Evolutionary conservation across 2,113 vertebrate genomes (phyloP).

Genomic region (Scytalopus superciliaris): DNA sequence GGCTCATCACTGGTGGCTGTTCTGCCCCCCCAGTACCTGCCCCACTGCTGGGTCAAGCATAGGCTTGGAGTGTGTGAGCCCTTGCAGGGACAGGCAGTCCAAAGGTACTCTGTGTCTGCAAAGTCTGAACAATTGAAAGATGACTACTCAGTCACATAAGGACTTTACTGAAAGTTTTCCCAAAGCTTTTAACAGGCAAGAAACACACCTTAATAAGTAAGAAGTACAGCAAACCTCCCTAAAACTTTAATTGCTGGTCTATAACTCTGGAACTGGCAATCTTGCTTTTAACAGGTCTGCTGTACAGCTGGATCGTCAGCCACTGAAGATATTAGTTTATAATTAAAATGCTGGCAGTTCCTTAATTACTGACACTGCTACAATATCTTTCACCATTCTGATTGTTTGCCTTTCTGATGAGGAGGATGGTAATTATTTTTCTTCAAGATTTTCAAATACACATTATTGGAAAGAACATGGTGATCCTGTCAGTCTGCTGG

Average conservation of each 20-base stretch:
- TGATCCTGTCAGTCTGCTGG: background rate
- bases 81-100: background rate
- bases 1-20: background rate
- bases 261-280: background rate
- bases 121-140: background rate
- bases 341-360: constrained; percentile 70
- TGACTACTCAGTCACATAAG: background rate
- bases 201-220: background rate
- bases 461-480: background rate
- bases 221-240: background rate
- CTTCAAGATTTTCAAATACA: constrained; percentile 27
- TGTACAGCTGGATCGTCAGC: constrained; percentile 60
- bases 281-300: background rate
- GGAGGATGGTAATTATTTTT: constrained; percentile 45
- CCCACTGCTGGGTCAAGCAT: accelerated
- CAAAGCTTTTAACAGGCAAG: background rate
- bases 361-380: constrained; percentile 62
- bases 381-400: background rate
- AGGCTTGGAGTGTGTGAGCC: background rate
- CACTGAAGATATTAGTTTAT: constrained; percentile 33
- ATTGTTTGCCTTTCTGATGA: constrained; percentile 56
- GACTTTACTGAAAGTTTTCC: background rate
- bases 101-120: background rate
- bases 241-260: background rate
- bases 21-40: background rate